phyloP scores from a whole-genome alignment of 2,888 invertebrate genomes.

The Tridacna gigas region DNA sequence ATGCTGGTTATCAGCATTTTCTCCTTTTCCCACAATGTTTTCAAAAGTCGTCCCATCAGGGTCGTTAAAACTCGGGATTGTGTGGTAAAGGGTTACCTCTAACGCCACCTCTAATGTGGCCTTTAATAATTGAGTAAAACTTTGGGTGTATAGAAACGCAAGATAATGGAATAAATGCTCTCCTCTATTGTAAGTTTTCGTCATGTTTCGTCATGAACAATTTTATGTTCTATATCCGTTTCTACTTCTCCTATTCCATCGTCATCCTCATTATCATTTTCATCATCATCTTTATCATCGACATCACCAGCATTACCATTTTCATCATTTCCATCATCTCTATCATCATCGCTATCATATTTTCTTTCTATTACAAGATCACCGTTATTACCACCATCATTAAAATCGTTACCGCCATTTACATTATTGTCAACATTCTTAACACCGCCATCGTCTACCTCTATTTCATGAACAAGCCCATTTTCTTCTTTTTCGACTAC shows the following conservation, averaged over 20 bases:
- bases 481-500: too few species aligned
- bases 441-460: neutral
- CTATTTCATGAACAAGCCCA: too few species aligned
- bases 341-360: neutral
- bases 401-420: neutral
- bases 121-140: too few species aligned
- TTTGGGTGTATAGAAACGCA: too few species aligned
- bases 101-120: too few species aligned
- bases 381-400: neutral
- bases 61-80: too few species aligned
- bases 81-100: too few species aligned
- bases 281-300: neutral
- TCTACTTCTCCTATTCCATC: neutral
- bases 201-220: neutral
- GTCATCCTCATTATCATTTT: neutral
- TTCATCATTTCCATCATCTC: neutral
- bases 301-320: neutral
- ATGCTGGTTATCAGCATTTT: too few species aligned
- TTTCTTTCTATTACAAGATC: neutral
- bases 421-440: neutral
- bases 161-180: too few species aligned
- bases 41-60: too few species aligned
- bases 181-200: too few species aligned
- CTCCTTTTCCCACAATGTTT: too few species aligned
- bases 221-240: neutral